A percentile compares a stretch with the other conserved stretches of the same genome.
Evolutionary conservation across 1,140 invertebrate species (phyloP).

Genomic region (Oncopodura yosiiana): DNA sequence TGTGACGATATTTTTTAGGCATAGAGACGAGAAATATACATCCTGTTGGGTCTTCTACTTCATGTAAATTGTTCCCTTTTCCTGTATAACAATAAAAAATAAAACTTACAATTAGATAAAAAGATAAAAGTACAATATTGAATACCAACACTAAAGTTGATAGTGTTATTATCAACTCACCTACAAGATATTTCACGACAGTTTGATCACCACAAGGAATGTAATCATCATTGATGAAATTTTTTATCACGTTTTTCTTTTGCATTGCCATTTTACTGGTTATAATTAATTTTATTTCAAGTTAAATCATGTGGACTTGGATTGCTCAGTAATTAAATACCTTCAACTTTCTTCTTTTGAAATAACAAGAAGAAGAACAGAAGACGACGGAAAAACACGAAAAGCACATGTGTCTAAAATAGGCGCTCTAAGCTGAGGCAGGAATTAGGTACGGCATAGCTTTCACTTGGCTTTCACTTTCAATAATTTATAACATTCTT

Average conservation of each 20-base stretch:
- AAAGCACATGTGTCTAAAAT: no score
- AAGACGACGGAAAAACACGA: no score
- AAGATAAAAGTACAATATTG: neutral
- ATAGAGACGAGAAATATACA: slow-evolving; percentile 26
- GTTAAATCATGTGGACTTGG: no score
- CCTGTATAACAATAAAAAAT: slow-evolving; percentile 14
- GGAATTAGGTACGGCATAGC: no score
- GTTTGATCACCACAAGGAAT: slow-evolving; percentile 17
- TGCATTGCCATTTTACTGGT: slow-evolving; percentile 27
- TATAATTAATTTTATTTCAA: no score
- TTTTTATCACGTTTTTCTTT: slow-evolving; percentile 30
- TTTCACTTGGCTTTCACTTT: no score
- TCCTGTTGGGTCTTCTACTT: slow-evolving; percentile 19
- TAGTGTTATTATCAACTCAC: neutral
- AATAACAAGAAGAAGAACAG: no score
- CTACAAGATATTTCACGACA: slow-evolving; percentile 28
- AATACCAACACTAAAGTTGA: neutral
- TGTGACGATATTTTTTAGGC: slow-evolving; percentile 32
- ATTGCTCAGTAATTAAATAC: no score
- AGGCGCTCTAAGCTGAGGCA: no score
- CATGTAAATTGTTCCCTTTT: slow-evolving; percentile 30
- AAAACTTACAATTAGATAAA: neutral
- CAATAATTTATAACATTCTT: no score
- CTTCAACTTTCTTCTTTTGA: no score
- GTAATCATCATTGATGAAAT: slow-evolving; percentile 28